Percentiles rank a stretch among this genome's conserved stretches.
These are phyloP conservation scores for Scolopax rusticola DNA, from an alignment of 2,797 vertebrate genomes.

Conservation along the genomic window DNA sequence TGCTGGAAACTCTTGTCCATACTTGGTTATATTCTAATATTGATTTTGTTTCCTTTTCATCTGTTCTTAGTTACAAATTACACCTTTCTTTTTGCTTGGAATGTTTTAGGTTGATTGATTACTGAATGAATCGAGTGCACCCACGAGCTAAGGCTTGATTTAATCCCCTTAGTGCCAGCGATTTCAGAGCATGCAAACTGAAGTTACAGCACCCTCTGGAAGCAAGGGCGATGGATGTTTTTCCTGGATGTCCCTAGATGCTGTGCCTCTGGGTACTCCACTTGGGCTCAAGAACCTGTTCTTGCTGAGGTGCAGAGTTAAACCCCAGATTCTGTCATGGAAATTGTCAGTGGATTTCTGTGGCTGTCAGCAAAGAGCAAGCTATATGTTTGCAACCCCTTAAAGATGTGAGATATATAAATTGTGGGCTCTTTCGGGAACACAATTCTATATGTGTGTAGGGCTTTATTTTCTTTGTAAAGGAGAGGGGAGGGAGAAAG, in stretches of 20 bases:
- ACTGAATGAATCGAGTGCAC: background rate
- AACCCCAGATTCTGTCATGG: background rate
- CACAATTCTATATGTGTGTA: rapidly evolving
- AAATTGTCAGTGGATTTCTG: background rate
- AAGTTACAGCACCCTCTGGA: background rate
- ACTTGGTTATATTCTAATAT: conserved; percentile 54
- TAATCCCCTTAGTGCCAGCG: background rate
- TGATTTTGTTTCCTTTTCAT: conserved; percentile 58
- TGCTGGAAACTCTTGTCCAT: background rate
- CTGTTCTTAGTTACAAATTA: conserved; percentile 56
- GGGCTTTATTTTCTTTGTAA: background rate
- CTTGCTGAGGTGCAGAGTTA: background rate
- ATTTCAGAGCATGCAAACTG: background rate
- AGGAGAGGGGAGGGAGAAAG: background rate
- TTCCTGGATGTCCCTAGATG: background rate
- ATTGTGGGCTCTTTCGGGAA: background rate
- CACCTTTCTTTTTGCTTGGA: background rate
- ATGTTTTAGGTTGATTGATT: conserved; percentile 64
- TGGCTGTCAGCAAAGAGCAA: background rate
- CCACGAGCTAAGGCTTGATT: conserved; percentile 33
- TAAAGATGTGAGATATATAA: background rate
- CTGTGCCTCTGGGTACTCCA: background rate
- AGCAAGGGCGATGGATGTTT: background rate
- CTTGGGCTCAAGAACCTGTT: background rate
- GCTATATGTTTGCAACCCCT: background rate